phyloP scores from a whole-genome alignment of 2,113 vertebrate genomes.

The Pseudopodoces humilis region DNA sequence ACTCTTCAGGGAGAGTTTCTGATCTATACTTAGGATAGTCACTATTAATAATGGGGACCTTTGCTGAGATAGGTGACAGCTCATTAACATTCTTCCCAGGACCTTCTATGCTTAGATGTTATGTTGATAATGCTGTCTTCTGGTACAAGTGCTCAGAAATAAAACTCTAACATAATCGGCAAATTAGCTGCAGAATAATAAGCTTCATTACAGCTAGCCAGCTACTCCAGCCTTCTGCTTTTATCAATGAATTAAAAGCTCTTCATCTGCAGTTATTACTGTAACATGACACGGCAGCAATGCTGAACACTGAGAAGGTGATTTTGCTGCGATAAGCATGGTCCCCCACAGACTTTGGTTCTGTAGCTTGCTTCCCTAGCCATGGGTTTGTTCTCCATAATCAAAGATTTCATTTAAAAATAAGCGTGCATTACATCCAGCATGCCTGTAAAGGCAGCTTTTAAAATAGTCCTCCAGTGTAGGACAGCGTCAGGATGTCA shows the following conservation, averaged over 20 bases:
- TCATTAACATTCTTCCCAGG: constrained; percentile 57
- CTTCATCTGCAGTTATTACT: constrained; percentile 67
- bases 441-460: constrained; percentile 17
- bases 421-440: neutral
- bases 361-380: neutral
- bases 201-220: constrained; percentile 69
- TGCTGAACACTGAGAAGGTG: constrained; percentile 29
- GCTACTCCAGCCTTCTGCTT: constrained; percentile 64
- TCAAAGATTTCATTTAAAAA: constrained; percentile 61
- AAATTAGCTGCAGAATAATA: constrained; percentile 71
- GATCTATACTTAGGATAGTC: constrained; percentile 27
- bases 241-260: constrained; percentile 72
- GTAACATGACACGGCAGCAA: constrained; percentile 58
- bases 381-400: constrained; percentile 14
- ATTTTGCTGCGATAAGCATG: constrained; percentile 39
- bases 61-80: constrained; percentile 22
- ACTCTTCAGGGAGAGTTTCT: constrained; percentile 43
- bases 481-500: constrained; percentile 14
- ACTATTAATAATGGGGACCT: constrained; percentile 33
- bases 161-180: constrained; percentile 60
- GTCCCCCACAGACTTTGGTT: constrained; percentile 39
- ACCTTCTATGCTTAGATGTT: constrained; percentile 35
- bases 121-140: constrained; percentile 49
- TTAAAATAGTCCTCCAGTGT: constrained; percentile 4
- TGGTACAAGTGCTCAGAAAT: constrained; percentile 57